A percentile compares a stretch with the other conserved stretches of the same genome.
These are phyloP conservation scores for Molossus alvarezi DNA, from an alignment of 2,797 vertebrate genomes.

Conservation along the genomic window DNA sequence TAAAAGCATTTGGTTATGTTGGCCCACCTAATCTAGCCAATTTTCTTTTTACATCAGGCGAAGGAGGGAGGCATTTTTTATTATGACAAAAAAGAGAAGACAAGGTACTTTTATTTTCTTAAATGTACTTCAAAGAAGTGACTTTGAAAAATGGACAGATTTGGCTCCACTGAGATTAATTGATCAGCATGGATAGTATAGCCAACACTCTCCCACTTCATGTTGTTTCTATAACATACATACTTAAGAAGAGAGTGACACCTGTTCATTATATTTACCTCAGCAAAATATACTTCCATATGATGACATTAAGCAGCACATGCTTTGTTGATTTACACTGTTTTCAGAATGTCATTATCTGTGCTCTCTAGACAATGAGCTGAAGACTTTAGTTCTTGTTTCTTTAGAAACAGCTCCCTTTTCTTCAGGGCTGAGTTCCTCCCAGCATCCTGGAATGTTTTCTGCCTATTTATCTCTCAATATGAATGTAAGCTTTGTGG, in stretches of 20 bases:
- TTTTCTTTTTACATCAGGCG: background rate
- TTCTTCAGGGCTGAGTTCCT: background rate
- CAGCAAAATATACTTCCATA: slow-evolving; percentile 30
- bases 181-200: background rate
- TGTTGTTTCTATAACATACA: background rate
- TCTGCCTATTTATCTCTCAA: slow-evolving; percentile 30
- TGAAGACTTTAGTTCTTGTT: slow-evolving; percentile 22
- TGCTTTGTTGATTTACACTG: slow-evolving; percentile 45
- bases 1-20: slow-evolving; percentile 39
- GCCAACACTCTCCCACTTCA: background rate
- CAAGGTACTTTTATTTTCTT: background rate
- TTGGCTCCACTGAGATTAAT: background rate
- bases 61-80: background rate
- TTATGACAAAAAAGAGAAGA: background rate
- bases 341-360: slow-evolving; percentile 33
- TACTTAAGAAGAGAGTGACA: background rate
- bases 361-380: background rate
- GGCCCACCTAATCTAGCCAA: background rate
- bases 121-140: background rate
- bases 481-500: slow-evolving; percentile 54
- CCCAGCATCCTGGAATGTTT: background rate
- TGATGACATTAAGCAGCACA: slow-evolving; percentile 13
- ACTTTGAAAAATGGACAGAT: background rate
- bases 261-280: background rate
- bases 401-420: slow-evolving; percentile 55